Evolutionary conservation across 2,888 invertebrate species (phyloP).

Genomic region (Bibio marci): DNA sequence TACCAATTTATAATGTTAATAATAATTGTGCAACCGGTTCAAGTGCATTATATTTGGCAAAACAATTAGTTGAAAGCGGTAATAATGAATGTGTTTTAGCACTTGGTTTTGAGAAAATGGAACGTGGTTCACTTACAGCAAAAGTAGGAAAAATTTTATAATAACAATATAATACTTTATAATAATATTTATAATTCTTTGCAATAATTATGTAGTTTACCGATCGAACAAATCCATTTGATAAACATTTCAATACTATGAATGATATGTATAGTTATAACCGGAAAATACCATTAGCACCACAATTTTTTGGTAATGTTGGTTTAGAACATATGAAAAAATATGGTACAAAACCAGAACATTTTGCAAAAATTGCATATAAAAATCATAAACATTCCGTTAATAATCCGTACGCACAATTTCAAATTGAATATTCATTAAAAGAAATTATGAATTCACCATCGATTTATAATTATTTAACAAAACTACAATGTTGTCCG

Average conservation of each 20-base stretch:
- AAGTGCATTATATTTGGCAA: constrained; percentile 75
- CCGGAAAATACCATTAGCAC: constrained; percentile 61
- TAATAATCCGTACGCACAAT: constrained; percentile 95
- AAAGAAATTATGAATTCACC: constrained; percentile 81
- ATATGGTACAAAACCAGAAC: constrained; percentile 81
- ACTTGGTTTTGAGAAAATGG: constrained; percentile 97
- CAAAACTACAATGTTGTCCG: constrained; percentile 94
- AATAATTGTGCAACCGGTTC: constrained; percentile 98
- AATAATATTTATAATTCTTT: not conserved
- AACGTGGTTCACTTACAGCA: constrained; percentile 66
- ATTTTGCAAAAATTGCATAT: constrained; percentile 92
- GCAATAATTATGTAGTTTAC: constrained; percentile 32
- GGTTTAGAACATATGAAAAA: constrained; percentile 68
- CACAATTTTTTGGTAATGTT: constrained; percentile 94
- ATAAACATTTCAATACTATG: constrained; percentile 67
- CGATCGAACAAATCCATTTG: constrained; percentile 79
- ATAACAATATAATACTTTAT: constrained; percentile 15
- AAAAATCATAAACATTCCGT: constrained; percentile 96
- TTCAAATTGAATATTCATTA: constrained; percentile 75
- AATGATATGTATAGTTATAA: constrained; percentile 59
- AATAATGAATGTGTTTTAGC: constrained; percentile 77
- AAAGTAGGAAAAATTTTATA: constrained; percentile 31
- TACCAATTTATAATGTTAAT: constrained; percentile 95
- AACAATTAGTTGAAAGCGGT: constrained; percentile 83
- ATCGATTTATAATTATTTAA: constrained; percentile 67